These are phyloP conservation scores for Gymnothorax reevesii DNA, from an alignment of 2,797 vertebrate genomes.

Conservation along the genomic window DNA sequence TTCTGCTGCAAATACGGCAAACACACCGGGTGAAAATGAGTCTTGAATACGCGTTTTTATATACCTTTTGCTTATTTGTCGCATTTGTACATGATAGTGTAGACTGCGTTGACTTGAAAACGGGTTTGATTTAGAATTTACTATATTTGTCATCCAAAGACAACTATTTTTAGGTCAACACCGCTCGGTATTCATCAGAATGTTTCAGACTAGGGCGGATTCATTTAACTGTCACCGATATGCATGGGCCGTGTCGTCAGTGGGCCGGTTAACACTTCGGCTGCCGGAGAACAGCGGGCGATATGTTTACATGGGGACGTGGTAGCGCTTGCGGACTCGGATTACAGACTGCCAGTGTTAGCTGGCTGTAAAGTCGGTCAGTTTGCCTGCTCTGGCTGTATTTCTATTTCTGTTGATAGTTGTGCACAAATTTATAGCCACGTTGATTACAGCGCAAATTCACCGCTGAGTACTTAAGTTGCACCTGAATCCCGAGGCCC, in stretches of 20 bases:
- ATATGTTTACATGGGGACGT: neutral
- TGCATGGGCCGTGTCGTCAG: neutral
- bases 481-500: slow-evolving; percentile 52
- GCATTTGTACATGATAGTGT: slow-evolving; percentile 20
- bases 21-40: neutral
- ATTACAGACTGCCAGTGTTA: slow-evolving; percentile 6
- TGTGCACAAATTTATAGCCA: neutral
- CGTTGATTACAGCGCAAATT: neutral
- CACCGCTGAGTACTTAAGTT: neutral
- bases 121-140: slow-evolving; percentile 35
- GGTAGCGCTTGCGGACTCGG: neutral
- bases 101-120: slow-evolving; percentile 26
- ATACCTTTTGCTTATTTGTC: slow-evolving; percentile 9
- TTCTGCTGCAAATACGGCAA: neutral
- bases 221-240: too few species aligned
- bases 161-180: too few species aligned
- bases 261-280: neutral
- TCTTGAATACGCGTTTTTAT: slow-evolving; percentile 22
- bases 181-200: too few species aligned
- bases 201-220: too few species aligned
- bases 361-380: neutral
- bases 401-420: neutral
- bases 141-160: too few species aligned
- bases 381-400: neutral
- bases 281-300: neutral